These are phyloP conservation scores for Hydroisotoma schaefferi DNA, from an alignment of 2,888 invertebrate genomes.

Conservation along the genomic window DNA sequence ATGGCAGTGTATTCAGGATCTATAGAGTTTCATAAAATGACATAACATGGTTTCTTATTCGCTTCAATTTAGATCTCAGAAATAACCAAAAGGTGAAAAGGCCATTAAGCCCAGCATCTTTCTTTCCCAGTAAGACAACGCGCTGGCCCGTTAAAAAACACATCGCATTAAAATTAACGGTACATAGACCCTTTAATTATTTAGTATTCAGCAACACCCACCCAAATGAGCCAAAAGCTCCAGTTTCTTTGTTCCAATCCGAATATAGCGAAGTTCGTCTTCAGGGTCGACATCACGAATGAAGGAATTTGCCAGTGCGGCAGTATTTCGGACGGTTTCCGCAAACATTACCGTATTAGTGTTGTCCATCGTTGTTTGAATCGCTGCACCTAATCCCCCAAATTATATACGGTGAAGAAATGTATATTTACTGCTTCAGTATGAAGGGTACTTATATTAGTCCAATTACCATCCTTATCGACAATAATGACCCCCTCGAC, in stretches of 20 bases:
- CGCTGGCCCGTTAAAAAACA: too few species aligned
- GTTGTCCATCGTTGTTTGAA: conserved; percentile 39
- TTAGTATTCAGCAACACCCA: too few species aligned
- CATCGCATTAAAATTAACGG: too few species aligned
- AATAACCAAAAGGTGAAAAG: too few species aligned
- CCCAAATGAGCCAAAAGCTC: conserved; percentile 36
- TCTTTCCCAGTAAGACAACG: too few species aligned
- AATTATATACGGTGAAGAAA: too few species aligned
- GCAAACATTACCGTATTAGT: conserved; percentile 40
- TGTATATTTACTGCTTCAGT: too few species aligned
- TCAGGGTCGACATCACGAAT: conserved; percentile 38
- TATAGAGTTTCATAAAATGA: not conserved
- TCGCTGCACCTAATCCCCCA: conserved; percentile 33
- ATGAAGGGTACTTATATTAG: too few species aligned
- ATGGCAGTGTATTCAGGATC: conserved; percentile 29
- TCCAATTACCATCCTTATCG: conserved; percentile 41
- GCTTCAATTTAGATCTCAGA: not conserved
- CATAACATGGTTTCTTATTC: not conserved
- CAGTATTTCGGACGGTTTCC: conserved; percentile 29
- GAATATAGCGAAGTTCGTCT: conserved; percentile 27
- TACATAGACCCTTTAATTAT: too few species aligned
- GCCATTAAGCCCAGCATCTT: too few species aligned
- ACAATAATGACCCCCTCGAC: conserved; percentile 39
- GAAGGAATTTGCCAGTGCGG: conserved; percentile 27
- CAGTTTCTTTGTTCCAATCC: conserved; percentile 33